Percentiles rank a stretch among this genome's conserved stretches.
These are phyloP conservation scores for Cyphotilapia sp. DNA, from an alignment of 2,113 vertebrate species.

Conservation along the genomic window DNA sequence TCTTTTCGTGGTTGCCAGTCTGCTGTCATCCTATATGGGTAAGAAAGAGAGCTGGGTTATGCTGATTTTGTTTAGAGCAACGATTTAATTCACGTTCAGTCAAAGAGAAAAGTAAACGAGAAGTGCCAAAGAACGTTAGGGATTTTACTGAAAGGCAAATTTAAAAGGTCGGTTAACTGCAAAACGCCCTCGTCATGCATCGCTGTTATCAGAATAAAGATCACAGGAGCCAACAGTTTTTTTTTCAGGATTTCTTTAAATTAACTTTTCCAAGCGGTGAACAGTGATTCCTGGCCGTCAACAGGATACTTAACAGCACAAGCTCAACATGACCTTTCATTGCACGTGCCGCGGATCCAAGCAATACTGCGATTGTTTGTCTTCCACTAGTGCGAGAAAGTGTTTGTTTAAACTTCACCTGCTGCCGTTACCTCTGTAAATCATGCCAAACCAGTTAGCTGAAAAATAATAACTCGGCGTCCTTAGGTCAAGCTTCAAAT, in stretches of 20 bases:
- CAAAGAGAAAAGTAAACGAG: neutral
- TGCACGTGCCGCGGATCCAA: neutral
- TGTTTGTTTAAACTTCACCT: neutral
- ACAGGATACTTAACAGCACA: neutral
- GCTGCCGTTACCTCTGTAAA: fast-evolving
- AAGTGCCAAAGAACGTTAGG: too few relatives aligned
- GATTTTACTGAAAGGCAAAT: fast-evolving
- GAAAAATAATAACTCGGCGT: fast-evolving
- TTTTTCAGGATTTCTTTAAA: neutral
- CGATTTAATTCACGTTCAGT: neutral
- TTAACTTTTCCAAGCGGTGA: too few relatives aligned
- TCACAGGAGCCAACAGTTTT: neutral
- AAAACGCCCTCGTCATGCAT: neutral
- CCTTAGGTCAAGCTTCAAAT: fast-evolving
- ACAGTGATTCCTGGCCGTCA: neutral
- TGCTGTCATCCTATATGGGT: neutral
- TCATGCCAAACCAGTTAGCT: neutral
- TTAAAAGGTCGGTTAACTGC: neutral
- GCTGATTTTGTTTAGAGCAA: neutral
- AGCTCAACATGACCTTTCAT: neutral
- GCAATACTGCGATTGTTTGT: neutral
- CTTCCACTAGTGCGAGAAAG: neutral
- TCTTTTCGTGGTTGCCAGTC: neutral
- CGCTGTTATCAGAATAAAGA: neutral
- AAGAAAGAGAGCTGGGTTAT: neutral